These are phyloP conservation scores for Saguinus imperator DNA, from an alignment of 2,113 vertebrate genomes.

Conservation along the genomic window DNA sequence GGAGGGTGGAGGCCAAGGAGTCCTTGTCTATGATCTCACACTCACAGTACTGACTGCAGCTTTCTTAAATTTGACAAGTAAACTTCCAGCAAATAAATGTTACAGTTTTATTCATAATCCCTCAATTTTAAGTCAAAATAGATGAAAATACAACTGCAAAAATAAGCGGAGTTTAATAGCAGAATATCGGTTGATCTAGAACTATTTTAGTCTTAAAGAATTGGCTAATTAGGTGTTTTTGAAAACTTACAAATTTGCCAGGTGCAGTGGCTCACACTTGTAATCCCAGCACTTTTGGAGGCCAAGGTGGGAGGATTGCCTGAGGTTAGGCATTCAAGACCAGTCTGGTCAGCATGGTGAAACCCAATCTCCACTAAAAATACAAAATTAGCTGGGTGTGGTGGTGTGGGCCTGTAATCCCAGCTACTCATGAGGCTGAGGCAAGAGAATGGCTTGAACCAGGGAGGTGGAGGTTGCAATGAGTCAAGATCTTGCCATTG, in stretches of 20 bases:
- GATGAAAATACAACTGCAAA: background rate
- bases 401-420: no score
- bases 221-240: background rate
- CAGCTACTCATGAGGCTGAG: no score
- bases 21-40: background rate
- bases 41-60: fast-evolving
- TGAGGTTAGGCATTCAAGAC: no score
- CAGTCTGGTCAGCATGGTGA: no score
- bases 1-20: background rate
- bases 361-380: no score
- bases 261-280: no score
- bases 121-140: background rate
- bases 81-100: background rate
- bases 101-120: background rate
- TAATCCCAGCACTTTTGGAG: no score
- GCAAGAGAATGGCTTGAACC: no score
- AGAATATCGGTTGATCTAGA: background rate
- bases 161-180: background rate
- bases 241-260: background rate
- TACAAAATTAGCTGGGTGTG: no score
- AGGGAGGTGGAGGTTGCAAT: no score
- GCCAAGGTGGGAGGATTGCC: no score
- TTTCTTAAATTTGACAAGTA: background rate
- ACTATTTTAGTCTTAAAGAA: conserved; percentile 49
- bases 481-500: no score